Conservation (phyloP, 2,113 vertebrate genomes). For the Malurus alboscapulatus region DNA sequence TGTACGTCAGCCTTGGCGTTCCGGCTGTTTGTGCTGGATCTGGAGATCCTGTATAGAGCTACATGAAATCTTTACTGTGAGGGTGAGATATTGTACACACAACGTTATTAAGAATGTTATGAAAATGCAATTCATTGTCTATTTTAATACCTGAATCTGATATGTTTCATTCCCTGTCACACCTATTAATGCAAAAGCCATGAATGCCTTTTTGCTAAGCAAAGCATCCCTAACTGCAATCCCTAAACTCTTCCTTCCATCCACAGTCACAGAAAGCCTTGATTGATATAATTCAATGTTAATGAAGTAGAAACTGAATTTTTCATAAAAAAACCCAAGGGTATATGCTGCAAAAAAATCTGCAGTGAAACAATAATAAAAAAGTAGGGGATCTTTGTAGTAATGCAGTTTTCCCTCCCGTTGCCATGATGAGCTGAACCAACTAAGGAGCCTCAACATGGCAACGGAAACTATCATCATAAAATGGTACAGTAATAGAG, state of each 20-base stretch:
- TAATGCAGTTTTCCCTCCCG: conserved; percentile 87
- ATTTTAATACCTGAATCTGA: conserved; percentile 64
- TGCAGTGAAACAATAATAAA: conserved; percentile 80
- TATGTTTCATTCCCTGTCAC: conserved; percentile 63
- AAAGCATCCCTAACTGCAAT: conserved; percentile 54
- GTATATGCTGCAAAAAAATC: conserved; percentile 90
- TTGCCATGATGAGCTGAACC: conserved; percentile 86
- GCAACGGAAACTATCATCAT: conserved; percentile 99
- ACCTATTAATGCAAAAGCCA: conserved; percentile 49
- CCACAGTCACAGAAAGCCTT: conserved; percentile 90
- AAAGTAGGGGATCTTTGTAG: conserved; percentile 76
- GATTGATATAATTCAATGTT: conserved; percentile 77
- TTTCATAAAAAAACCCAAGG: conserved; percentile 62
- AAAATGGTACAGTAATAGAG: conserved; percentile 99
- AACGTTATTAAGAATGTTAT: conserved; percentile 7
- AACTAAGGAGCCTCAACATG: conserved; percentile 72
- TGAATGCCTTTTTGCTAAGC: conserved; percentile 37
- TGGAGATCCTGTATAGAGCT: conserved; percentile 26
- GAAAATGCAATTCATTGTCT: conserved; percentile 54
- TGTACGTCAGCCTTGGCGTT: neutral
- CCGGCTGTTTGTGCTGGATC: neutral
- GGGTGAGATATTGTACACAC: conserved; percentile 7
- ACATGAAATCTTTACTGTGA: neutral
- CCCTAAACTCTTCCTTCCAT: conserved; percentile 84
- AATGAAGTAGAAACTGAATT: conserved; percentile 75